Base-by-base conservation (phyloP, 1,140 invertebrate genomes). In the Heterodera schachtii region DNA sequence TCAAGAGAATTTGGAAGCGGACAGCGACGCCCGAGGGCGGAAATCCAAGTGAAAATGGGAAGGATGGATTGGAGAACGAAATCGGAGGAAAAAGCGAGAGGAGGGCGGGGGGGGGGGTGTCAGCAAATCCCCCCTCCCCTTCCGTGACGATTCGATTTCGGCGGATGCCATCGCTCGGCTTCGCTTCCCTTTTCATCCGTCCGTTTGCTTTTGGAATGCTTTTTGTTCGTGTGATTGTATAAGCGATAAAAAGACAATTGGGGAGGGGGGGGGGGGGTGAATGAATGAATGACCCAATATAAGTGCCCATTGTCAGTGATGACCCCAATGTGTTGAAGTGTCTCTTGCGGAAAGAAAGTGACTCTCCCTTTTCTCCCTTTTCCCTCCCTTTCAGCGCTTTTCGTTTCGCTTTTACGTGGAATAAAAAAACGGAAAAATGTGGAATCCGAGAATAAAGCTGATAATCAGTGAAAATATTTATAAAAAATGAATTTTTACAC, bases 221-320 rank as follows among this genome's bases (percentile, higher is more conserved):
- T 64, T 64, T 64, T 64, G 57, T 64, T 64, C 49, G 19, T 5
- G 57, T 64, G 57, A 64, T 64, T 64, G 57, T 19, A 64, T 64
- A 64, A 64, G 57, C 57, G 57, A 64, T 64, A 64, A 64, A 60
- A 64, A 64, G 57, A n/a, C 57, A 64, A 64, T 64, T 64, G 57
- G 49, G 9, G 4, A 0, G 11, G 49, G 6, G 49, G 49, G 49
- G 49, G 49, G 11, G 49, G 49, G 49, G 49, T 6, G 49, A 52
- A 52, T 52, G 11, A 19, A 19, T 64, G 57, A 64, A 64, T 64
- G 57, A 64, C 57, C 57, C 57, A 64, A 52, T 52, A 8, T 52
- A 52, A 52, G 11, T 52, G 49, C 49, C 49, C 6, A 52, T 52
- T 0, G 9, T 52, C 52, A 64, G 57, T 19, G 57, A 19, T 64